Conservation (phyloP, 2,113 vertebrate species). For the Pluvianellus socialis region DNA sequence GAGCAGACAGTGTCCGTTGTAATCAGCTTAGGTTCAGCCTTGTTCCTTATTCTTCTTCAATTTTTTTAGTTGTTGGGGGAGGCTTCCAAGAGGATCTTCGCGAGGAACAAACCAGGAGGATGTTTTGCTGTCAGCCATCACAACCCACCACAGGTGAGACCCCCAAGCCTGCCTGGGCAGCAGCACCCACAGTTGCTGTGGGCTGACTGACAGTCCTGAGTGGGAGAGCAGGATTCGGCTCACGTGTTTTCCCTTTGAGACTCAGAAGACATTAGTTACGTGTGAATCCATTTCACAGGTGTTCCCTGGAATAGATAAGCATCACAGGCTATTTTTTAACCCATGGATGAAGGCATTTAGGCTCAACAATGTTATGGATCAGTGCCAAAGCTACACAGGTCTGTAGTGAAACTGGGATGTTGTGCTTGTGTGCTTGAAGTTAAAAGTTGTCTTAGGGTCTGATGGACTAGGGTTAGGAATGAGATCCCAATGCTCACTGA, state of each 20-base stretch:
- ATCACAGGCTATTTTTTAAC: neutral
- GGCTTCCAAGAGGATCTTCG: neutral
- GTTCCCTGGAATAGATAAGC: neutral
- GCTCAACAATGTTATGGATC: neutral
- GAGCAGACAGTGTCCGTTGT: neutral
- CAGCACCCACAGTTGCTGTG: fast-evolving
- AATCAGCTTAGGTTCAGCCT: neutral
- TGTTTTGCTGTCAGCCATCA: neutral
- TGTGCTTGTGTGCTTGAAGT: neutral
- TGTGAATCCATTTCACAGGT: conserved; percentile 3
- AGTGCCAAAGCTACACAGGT: neutral
- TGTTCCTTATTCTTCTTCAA: neutral
- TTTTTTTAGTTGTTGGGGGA: neutral
- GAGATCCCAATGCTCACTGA: neutral
- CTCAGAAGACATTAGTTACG: neutral
- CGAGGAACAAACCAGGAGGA: neutral
- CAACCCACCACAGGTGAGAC: neutral
- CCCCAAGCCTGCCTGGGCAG: neutral
- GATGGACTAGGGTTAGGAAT: neutral
- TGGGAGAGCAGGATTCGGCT: neutral
- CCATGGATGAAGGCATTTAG: neutral
- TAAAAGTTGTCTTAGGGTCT: neutral
- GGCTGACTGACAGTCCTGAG: neutral
- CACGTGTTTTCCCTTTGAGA: neutral
- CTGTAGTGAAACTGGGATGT: neutral